phyloP scores from a whole-genome alignment of 2,888 invertebrate genomes.

The Drosophila diplacantha region DNA sequence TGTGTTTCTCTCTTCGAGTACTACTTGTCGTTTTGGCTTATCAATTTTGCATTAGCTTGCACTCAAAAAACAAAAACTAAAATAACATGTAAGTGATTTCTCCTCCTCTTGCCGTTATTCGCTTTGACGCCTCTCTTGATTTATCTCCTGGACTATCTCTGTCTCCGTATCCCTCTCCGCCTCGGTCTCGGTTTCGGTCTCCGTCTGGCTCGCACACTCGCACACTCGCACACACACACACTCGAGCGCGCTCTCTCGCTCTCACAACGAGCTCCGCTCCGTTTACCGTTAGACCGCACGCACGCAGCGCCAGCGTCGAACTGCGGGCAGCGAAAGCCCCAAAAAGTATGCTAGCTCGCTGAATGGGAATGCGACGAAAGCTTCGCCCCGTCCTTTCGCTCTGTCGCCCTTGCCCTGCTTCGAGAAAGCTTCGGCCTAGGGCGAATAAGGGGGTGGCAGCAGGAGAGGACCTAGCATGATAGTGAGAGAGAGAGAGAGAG shows the following conservation, averaged over 20 bases:
- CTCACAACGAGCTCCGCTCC: slow-evolving; percentile 18
- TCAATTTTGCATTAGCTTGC: slow-evolving; percentile 61
- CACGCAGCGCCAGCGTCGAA: slow-evolving; percentile 72
- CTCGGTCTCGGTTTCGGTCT: slow-evolving; percentile 21
- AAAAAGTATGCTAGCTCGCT: slow-evolving; percentile 54
- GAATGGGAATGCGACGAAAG: slow-evolving; percentile 14
- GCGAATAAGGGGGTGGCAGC: neutral
- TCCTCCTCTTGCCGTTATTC: slow-evolving; percentile 11
- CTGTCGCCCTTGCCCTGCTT: neutral
- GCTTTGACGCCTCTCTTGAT: slow-evolving; percentile 14
- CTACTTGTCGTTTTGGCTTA: slow-evolving; percentile 46
- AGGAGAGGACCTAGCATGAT: neutral
- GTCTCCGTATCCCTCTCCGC: slow-evolving; percentile 2
- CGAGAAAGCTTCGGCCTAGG: slow-evolving; percentile 14
- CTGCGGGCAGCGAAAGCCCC: slow-evolving; percentile 45
- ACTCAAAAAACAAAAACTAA: slow-evolving; percentile 28
- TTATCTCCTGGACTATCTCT: slow-evolving; percentile 22
- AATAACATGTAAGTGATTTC: slow-evolving; percentile 11
- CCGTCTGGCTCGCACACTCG: slow-evolving; percentile 17
- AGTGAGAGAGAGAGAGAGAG: no score
- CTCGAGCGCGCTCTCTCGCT: slow-evolving; percentile 12
- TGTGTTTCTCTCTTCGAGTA: slow-evolving; percentile 15
- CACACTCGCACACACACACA: neutral
- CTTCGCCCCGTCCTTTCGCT: slow-evolving; percentile 9
- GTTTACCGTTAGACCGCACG: slow-evolving; percentile 62